Percentiles rank a stretch among this genome's conserved stretches.
phyloP scores from a whole-genome alignment of 1,140 invertebrate species.

The Drosophila sulfurigaster region DNA sequence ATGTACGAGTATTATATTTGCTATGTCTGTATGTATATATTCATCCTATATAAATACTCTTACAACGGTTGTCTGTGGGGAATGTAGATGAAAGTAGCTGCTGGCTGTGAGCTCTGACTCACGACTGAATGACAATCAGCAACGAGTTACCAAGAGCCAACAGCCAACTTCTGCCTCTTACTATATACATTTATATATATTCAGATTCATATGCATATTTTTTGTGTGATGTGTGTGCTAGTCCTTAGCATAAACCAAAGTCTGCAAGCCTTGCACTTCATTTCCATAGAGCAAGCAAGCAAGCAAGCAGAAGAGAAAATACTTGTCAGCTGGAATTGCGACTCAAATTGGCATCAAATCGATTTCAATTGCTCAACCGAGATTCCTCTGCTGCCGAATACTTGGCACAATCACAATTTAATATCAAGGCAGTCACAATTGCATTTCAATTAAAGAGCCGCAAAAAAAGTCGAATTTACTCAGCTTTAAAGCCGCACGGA shows the following conservation, averaged over 20 bases:
- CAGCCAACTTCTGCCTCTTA: conserved; percentile 17
- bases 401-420: not conserved
- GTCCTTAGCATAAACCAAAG: conserved; percentile 36
- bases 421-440: not conserved
- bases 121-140: conserved; percentile 45
- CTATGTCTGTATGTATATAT: not conserved
- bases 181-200: not conserved
- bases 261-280: conserved; percentile 51
- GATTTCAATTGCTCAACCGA: conserved; percentile 21
- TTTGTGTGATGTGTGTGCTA: no score
- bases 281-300: conserved; percentile 42
- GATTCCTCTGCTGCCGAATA: conserved; percentile 1
- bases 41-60: conserved; percentile 26
- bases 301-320: conserved; percentile 4
- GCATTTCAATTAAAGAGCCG: not conserved
- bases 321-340: conserved; percentile 29
- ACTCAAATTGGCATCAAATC: conserved; percentile 45
- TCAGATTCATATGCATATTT: conserved; percentile 6
- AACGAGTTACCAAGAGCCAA: conserved; percentile 13
- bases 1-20: conserved; percentile 4
- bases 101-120: conserved; percentile 29
- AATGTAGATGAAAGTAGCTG: conserved; percentile 29
- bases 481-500: no score
- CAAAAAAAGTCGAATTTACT: no score
- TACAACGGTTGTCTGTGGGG: conserved; percentile 4